Evolutionary conservation across 2,797 vertebrate species (phyloP).

Genomic region (Jordanella pulchra): DNA sequence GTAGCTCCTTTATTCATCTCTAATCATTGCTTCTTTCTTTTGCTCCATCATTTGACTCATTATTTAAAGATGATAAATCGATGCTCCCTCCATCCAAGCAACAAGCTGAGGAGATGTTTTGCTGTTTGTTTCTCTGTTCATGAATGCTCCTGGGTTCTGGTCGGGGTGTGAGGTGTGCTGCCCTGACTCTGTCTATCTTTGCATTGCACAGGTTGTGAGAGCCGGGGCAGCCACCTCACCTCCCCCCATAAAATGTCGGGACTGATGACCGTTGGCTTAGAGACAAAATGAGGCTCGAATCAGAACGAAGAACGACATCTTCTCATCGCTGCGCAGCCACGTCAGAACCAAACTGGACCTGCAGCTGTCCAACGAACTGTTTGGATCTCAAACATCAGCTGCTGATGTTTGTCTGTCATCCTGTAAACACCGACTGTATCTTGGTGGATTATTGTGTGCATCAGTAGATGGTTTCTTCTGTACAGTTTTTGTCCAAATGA

Average conservation of each 20-base stretch:
- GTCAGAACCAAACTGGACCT: constrained; percentile 69
- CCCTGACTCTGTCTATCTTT: constrained; percentile 88
- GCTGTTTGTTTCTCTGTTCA: neutral
- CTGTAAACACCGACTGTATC: constrained; percentile 6
- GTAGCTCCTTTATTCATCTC: too few relatives aligned
- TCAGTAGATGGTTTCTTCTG: constrained; percentile 12
- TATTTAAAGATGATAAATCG: neutral
- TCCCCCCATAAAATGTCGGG: constrained; percentile 64
- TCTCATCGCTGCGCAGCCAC: constrained; percentile 52
- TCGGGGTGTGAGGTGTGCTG: constrained; percentile 78
- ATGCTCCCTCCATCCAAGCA: neutral
- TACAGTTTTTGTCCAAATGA: constrained; percentile 6
- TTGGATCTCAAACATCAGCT: constrained; percentile 21
- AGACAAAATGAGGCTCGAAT: constrained; percentile 73
- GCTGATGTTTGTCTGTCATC: constrained; percentile 14
- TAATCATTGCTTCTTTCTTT: too few relatives aligned
- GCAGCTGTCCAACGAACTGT: constrained; percentile 51
- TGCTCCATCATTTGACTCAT: too few relatives aligned
- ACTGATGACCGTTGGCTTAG: constrained; percentile 76
- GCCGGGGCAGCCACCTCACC: constrained; percentile 78
- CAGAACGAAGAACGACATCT: constrained; percentile 59
- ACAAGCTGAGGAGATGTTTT: neutral
- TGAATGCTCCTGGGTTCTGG: constrained; percentile 40
- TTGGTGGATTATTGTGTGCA: constrained; percentile 1
- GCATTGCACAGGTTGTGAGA: constrained; percentile 87